These are phyloP conservation scores for Spilosoma lubricipeda DNA, from an alignment of 2,888 invertebrate species.

Conservation along the genomic window DNA sequence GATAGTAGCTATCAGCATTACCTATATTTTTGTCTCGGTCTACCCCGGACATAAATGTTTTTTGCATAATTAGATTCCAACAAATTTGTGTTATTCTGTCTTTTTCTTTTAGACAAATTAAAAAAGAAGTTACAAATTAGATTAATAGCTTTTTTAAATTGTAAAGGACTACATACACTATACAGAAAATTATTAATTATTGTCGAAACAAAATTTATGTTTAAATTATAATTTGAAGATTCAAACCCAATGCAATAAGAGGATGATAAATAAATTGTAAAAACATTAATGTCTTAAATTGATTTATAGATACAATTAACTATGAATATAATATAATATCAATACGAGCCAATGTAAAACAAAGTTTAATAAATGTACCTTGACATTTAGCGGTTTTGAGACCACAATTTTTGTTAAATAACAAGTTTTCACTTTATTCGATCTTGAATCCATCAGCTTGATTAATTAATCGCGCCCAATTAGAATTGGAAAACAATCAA, in stretches of 20 bases:
- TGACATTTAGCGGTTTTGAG: constrained; percentile 22
- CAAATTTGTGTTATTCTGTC: neutral
- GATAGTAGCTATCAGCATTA: neutral
- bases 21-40: neutral
- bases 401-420: constrained; percentile 11
- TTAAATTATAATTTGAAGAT: constrained; percentile 3
- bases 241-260: constrained; percentile 22
- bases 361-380: constrained; percentile 15
- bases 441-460: constrained; percentile 6
- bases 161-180: neutral
- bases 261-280: constrained; percentile 33
- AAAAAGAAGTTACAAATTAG: neutral
- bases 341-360: constrained; percentile 8
- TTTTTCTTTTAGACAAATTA: neutral
- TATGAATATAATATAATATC: constrained; percentile 24
- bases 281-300: constrained; percentile 26
- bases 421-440: constrained; percentile 10
- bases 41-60: neutral
- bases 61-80: neutral
- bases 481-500: constrained; percentile 19
- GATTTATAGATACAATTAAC: constrained; percentile 36
- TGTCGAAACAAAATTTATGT: neutral
- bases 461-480: constrained; percentile 14
- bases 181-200: neutral
- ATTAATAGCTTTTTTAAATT: neutral